A percentile compares a stretch with the other conserved stretches of the same genome.
Evolutionary conservation across 2,113 vertebrate genomes (phyloP).

Genomic region (Tychaedon coryphoeus): DNA sequence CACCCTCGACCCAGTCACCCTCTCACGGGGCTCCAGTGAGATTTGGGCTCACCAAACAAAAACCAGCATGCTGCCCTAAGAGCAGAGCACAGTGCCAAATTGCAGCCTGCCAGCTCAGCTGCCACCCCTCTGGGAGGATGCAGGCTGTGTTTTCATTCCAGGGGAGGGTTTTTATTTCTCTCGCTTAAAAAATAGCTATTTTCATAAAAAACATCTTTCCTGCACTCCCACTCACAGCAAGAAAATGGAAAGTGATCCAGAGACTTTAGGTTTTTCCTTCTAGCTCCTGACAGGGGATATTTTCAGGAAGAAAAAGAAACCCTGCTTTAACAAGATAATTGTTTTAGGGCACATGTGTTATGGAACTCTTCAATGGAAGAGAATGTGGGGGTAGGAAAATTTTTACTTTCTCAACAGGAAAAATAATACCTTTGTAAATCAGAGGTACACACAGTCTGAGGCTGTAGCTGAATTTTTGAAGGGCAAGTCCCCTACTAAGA

Average conservation of each 20-base stretch:
- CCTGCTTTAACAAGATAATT: background rate
- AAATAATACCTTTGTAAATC: background rate
- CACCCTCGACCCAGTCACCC: background rate
- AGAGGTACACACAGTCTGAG: background rate
- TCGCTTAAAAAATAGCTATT: background rate
- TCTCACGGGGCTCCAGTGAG: rapidly evolving
- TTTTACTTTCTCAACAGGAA: background rate
- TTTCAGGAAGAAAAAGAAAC: background rate
- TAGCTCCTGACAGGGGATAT: background rate
- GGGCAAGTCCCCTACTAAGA: background rate
- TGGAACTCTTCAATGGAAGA: background rate
- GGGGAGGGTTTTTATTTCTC: background rate
- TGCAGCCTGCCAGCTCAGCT: background rate
- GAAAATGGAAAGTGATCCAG: background rate
- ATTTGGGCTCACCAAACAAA: background rate
- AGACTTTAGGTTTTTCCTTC: background rate
- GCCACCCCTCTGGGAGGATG: background rate
- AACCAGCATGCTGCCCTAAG: rapidly evolving
- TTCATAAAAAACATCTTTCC: background rate
- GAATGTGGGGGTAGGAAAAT: background rate
- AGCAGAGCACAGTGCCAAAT: background rate
- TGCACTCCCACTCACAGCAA: background rate
- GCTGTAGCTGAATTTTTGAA: background rate
- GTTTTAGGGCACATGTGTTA: background rate
- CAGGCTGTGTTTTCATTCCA: background rate